Evolutionary conservation across 1,140 invertebrate species (phyloP).

Genomic region (Linepithema humile): DNA sequence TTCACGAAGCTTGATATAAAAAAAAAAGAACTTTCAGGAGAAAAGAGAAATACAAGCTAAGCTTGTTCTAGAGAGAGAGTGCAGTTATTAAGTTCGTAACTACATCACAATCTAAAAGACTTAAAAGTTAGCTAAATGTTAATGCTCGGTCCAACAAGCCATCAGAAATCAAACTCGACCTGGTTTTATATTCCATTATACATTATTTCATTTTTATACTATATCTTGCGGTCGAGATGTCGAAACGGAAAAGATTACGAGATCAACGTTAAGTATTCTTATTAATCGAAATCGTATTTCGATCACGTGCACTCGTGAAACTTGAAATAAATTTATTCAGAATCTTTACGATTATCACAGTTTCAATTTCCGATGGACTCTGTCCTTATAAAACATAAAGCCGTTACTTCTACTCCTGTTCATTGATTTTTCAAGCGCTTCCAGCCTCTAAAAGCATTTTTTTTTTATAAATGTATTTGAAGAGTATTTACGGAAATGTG

Average conservation of each 20-base stretch:
- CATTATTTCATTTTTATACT: background rate
- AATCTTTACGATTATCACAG: conserved; percentile 33
- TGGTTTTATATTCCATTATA: background rate
- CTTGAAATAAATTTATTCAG: conserved; percentile 37
- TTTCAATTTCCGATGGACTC: conserved; percentile 38
- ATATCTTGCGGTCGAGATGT: background rate
- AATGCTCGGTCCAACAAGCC: conserved; percentile 2
- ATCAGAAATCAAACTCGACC: conserved; percentile 6
- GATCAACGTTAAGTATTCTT: background rate
- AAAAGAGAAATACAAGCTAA: background rate
- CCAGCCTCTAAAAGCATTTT: conserved; percentile 25
- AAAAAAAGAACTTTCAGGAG: conserved; percentile 2
- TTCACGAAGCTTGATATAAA: background rate
- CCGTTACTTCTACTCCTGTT: background rate
- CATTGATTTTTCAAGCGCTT: background rate
- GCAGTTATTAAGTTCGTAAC: conserved; percentile 36
- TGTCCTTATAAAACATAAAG: background rate
- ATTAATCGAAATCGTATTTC: conserved; percentile 29
- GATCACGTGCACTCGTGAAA: conserved; percentile 12
- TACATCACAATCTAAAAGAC: conserved; percentile 19
- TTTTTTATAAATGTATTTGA: conserved; percentile 5
- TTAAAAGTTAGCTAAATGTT: conserved; percentile 12
- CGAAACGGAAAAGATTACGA: conserved; percentile 9
- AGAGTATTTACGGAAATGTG: background rate
- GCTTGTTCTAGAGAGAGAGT: conserved; percentile 11